A percentile compares a stretch with the other conserved stretches of the same genome.
These are phyloP conservation scores for Hoplostethus atlanticus DNA, from an alignment of 2,797 vertebrate species.

Conservation along the genomic window DNA sequence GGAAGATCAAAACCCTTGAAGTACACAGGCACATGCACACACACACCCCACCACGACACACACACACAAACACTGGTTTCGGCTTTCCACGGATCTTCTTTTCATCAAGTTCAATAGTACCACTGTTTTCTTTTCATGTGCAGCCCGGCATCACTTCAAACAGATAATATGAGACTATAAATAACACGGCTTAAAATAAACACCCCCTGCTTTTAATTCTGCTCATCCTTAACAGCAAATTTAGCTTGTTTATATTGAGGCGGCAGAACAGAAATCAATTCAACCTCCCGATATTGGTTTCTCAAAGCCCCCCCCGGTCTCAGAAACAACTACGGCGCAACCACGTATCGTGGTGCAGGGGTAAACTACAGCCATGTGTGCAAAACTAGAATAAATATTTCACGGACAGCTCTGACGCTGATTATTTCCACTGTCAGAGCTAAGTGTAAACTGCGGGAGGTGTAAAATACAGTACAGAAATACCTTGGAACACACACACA, in stretches of 20 bases:
- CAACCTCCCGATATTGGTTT: slow-evolving; percentile 40
- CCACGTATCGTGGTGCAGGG: slow-evolving; percentile 3
- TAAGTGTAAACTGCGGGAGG: slow-evolving; percentile 3
- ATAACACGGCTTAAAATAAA: slow-evolving; percentile 68
- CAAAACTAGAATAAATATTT: slow-evolving; percentile 38
- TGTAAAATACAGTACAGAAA: background rate
- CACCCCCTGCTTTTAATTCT: slow-evolving; percentile 34
- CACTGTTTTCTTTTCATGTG: slow-evolving; percentile 39
- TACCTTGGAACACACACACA: background rate
- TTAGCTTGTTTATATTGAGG: slow-evolving; percentile 38
- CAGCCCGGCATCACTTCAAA: slow-evolving; percentile 46
- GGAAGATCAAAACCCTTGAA: slow-evolving; percentile 59
- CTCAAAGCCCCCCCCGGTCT: background rate
- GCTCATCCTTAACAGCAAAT: slow-evolving; percentile 36
- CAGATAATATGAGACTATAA: slow-evolving; percentile 45
- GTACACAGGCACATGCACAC: slow-evolving; percentile 32
- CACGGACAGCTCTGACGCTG: slow-evolving; percentile 31
- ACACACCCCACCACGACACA: background rate
- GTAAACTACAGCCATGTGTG: slow-evolving; percentile 19
- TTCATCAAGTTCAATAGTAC: slow-evolving; percentile 39
- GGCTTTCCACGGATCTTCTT: slow-evolving; percentile 19
- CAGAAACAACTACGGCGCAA: slow-evolving; percentile 19
- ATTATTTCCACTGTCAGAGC: slow-evolving; percentile 8
- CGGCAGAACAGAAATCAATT: slow-evolving; percentile 45
- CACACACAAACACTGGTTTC: background rate